Percentiles rank a stretch among this genome's conserved stretches.
These are phyloP conservation scores for Eupithecia vulgata DNA, from an alignment of 2,888 invertebrate genomes.

Conservation along the genomic window DNA sequence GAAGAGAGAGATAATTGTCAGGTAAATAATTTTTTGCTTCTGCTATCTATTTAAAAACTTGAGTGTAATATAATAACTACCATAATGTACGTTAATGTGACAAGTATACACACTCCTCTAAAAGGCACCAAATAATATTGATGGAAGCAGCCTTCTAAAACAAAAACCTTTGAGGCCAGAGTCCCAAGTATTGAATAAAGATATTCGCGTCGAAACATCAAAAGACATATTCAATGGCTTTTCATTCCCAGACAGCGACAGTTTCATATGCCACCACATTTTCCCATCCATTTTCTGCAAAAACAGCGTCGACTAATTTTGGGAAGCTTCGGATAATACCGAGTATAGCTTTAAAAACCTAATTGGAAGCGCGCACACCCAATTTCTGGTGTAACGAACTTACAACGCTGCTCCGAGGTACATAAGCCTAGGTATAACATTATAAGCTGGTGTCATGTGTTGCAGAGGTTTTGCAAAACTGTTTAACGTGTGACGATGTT, in stretches of 20 bases:
- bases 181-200: not conserved
- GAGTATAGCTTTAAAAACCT: conserved; percentile 37
- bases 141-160: not conserved
- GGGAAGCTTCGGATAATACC: conserved; percentile 34
- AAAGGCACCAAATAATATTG: not conserved
- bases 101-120: not conserved
- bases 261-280: conserved; percentile 15
- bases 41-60: too few relatives aligned
- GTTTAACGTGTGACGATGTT: conserved; percentile 5
- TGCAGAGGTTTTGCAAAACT: conserved; percentile 21
- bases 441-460: conserved; percentile 30
- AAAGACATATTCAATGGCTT: conserved; percentile 1
- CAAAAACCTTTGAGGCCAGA: conserved; percentile 1
- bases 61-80: too few relatives aligned
- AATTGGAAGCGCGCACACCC: conserved; percentile 34
- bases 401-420: conserved; percentile 28
- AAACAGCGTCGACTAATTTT: conserved; percentile 27
- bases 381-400: conserved; percentile 38
- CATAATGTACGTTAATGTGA: not conserved
- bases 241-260: not conserved
- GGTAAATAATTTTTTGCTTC: too few relatives aligned
- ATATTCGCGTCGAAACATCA: not conserved
- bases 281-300: conserved; percentile 31
- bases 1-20: too few relatives aligned
- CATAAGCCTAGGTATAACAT: conserved; percentile 14